Base-by-base conservation (phyloP, 2,113 vertebrate genomes). In the Tragelaphus strepsiceros region DNA sequence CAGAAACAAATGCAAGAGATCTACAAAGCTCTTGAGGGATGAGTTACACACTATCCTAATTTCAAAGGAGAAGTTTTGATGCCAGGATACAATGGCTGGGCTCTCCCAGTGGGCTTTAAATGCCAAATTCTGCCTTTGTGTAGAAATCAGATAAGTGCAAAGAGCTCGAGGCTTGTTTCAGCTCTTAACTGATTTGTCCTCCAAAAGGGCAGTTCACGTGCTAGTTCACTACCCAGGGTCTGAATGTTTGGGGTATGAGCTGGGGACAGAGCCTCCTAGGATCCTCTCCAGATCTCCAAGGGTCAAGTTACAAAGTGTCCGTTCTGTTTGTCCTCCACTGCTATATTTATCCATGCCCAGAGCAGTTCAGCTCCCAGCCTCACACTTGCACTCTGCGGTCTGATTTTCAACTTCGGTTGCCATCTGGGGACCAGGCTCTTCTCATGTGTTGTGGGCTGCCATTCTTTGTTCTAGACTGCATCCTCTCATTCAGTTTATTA, bases 31-130 rank as follows among this genome's bases (percentile, higher is more conserved):
- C 77, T 96, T 95, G 91, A 74, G 71, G 92, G 96, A 96, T 98
- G 94, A 90, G 92, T 98, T 98, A 97, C 92, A 97, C 28, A 94
- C 80, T 96, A 90, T 94, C 80, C 90, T 96, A n/a, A 95, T 96
- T 97, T 98, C 97, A 97, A 97, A 98, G 96, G 89, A 96, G 81
- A 87, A 13, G 53, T 81, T 96, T 96, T 94, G 96, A 92, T 94
- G 93, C 82, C 67, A 22, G 17, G 81, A 88, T 67, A 96, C 96
- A 97, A 96, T 96, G 82, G 7, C 62, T 54, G n/a, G 89, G 35
- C 62, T 97, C 93, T 97, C 93, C 92, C 97, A 89, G 1, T 39
- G 74, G 91, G 88, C 82, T 97, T 92, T 82, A 96, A 97, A 96
- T 59, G 83, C 88, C 53, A 78, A 71, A 94, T 28, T 90, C 94